phyloP scores from a whole-genome alignment of 2,888 invertebrate genomes.

The Xestia ashworthii region DNA sequence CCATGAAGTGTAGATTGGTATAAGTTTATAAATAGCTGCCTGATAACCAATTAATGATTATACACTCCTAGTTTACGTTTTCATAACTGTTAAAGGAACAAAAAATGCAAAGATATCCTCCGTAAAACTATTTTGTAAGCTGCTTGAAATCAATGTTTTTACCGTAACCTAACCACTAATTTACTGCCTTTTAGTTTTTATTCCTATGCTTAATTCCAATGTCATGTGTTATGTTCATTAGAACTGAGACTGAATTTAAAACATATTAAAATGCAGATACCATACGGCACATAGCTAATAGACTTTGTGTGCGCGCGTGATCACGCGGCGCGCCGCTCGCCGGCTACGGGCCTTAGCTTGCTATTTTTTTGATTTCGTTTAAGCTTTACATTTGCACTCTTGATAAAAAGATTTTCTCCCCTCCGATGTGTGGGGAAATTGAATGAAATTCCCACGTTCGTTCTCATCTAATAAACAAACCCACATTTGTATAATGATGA shows the following conservation, averaged over 20 bases:
- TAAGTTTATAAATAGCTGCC: not conserved
- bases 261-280: constrained; percentile 47
- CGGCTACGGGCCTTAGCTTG: constrained; percentile 45
- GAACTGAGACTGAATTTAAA: constrained; percentile 17
- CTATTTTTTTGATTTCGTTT: constrained; percentile 59
- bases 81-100: not conserved
- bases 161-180: no score
- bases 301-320: constrained; percentile 41
- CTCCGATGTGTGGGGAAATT: constrained; percentile 42
- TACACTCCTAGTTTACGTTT: not conserved
- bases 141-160: not conserved
- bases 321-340: constrained; percentile 32
- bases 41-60: not conserved
- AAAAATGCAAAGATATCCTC: not conserved
- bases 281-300: constrained; percentile 28
- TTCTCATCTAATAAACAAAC: constrained; percentile 48
- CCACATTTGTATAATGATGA: constrained; percentile 51
- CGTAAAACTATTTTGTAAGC: not conserved
- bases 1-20: not conserved
- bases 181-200: not conserved
- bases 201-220: not conserved
- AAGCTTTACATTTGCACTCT: constrained; percentile 53
- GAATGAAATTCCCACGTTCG: constrained; percentile 51
- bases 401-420: constrained; percentile 53
- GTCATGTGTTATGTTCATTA: not conserved